Conservation (phyloP, 1,140 invertebrate species). For the Drosophila subobscura region DNA sequence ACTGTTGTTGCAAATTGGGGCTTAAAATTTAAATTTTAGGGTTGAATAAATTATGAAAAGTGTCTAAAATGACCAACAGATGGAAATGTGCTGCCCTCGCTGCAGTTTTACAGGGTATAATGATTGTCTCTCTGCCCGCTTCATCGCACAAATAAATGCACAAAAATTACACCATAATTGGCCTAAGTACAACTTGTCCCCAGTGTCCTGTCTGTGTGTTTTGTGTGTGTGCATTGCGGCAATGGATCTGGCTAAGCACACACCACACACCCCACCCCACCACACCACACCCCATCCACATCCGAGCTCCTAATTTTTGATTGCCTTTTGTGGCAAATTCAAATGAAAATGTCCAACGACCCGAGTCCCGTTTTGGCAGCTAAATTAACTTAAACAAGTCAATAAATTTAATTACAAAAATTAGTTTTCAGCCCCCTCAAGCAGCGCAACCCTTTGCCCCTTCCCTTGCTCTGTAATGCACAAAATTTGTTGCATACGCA, state of each 20-base stretch:
- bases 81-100: constrained; percentile 26
- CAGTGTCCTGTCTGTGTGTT: constrained; percentile 9
- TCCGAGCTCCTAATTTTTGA: constrained; percentile 33
- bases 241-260: constrained; percentile 40
- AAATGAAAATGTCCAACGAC: constrained; percentile 40
- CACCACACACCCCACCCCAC: neutral
- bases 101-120: neutral
- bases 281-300: neutral
- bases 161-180: constrained; percentile 18
- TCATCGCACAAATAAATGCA: neutral
- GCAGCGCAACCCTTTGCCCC: neutral
- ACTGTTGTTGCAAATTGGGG: too few relatives aligned
- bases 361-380: constrained; percentile 21
- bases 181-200: constrained; percentile 54
- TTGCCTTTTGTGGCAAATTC: constrained; percentile 47
- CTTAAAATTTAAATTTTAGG: neutral
- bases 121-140: neutral
- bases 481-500: constrained; percentile 59
- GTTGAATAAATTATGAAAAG: neutral
- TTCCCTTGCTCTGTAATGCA: neutral
- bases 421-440: constrained; percentile 25
- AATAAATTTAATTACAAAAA: constrained; percentile 65
- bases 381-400: constrained; percentile 62
- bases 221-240: constrained; percentile 9
- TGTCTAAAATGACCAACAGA: neutral